Percentiles rank a stretch among this genome's conserved stretches.
Evolutionary conservation across 2,888 invertebrate genomes (phyloP).

Genomic region (Xestia sexstrigata): DNA sequence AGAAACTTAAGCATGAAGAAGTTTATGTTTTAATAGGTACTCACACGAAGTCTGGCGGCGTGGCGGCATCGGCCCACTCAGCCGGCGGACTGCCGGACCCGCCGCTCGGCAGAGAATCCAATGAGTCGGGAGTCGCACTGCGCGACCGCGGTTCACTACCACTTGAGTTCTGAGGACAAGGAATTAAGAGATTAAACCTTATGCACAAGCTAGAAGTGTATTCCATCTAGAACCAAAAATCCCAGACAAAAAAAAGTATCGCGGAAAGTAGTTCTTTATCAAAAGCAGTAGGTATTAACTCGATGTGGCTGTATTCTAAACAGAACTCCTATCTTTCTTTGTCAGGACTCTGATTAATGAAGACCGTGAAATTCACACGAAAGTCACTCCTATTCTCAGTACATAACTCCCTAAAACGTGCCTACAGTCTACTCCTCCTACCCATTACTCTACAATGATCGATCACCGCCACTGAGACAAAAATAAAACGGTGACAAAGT

Average conservation of each 20-base stretch:
- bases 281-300: no score
- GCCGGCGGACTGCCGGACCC: conserved; percentile 90
- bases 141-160: conserved; percentile 96
- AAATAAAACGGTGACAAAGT: conserved; percentile 36
- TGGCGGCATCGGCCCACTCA: conserved; percentile 87
- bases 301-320: neutral
- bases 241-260: neutral
- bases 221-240: neutral
- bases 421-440: conserved; percentile 10
- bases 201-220: neutral
- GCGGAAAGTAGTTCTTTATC: neutral
- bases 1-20: neutral
- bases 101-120: conserved; percentile 94
- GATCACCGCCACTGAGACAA: conserved; percentile 33
- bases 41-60: conserved; percentile 88
- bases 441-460: conserved; percentile 11
- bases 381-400: neutral
- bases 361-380: neutral
- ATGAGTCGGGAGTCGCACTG: conserved; percentile 96
- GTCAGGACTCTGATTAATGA: neutral
- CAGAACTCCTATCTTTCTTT: neutral
- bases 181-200: neutral
- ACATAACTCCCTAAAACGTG: neutral
- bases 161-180: conserved; percentile 91
- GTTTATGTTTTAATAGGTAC: conserved; percentile 55